Percentiles rank a stretch among this genome's conserved stretches.
Evolutionary conservation across 2,888 invertebrate species (phyloP).

Genomic region (Syrista parreyssii): DNA sequence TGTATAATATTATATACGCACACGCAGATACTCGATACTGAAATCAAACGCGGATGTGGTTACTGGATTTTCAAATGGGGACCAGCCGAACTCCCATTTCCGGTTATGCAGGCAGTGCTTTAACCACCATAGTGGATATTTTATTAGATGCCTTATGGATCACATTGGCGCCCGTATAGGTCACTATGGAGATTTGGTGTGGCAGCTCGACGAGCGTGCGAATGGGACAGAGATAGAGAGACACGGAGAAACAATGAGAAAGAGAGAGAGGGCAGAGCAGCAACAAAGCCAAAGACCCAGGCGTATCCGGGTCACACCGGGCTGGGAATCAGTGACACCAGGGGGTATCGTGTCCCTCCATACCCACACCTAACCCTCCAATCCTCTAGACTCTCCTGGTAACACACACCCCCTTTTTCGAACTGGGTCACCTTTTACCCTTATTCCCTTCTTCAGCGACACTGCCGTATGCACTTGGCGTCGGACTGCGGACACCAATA

Average conservation of each 20-base stretch:
- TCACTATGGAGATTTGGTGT: too few species aligned
- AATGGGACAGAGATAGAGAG: constrained; percentile 27
- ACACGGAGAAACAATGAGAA: background rate
- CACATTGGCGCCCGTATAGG: too few species aligned
- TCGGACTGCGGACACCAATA: too few species aligned
- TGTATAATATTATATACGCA: too few species aligned
- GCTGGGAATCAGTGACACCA: constrained; percentile 49
- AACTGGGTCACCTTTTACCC: constrained; percentile 56
- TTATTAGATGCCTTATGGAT: too few species aligned
- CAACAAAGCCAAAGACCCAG: constrained; percentile 36
- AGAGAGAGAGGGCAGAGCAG: constrained; percentile 17
- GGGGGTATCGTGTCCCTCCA: constrained; percentile 44
- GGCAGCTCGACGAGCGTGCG: constrained; percentile 9
- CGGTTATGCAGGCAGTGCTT: too few species aligned
- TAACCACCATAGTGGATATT: too few species aligned
- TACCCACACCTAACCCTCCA: constrained; percentile 26
- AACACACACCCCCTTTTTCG: constrained; percentile 8
- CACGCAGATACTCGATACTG: too few species aligned
- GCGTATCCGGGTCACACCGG: constrained; percentile 56
- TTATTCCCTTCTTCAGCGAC: constrained; percentile 32
- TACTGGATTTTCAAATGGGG: too few species aligned
- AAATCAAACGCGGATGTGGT: too few species aligned
- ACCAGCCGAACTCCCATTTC: too few species aligned
- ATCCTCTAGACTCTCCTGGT: too few species aligned
- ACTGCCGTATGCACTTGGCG: background rate